Conservation (phyloP, 2,797 vertebrate species). For the Choloepus didactylus region DNA sequence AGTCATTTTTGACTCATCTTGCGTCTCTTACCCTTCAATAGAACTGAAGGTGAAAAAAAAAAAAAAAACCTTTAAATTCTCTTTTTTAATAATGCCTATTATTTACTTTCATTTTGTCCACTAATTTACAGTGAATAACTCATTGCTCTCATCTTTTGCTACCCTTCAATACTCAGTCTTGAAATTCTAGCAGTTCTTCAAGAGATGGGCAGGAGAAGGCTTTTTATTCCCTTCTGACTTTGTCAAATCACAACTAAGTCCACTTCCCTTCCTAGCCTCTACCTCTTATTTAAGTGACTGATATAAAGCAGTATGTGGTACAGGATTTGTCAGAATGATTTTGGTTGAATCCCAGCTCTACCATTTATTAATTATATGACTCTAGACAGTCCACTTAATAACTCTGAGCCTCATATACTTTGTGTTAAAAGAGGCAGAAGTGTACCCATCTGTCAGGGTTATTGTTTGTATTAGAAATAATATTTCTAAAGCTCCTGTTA, state of each 20-base stretch:
- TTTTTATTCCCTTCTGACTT: not conserved
- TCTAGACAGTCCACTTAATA: slow-evolving; percentile 25
- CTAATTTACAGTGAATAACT: not conserved
- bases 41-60: not conserved
- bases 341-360: not conserved
- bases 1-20: not conserved
- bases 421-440: not conserved
- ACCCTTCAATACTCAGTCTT: not conserved
- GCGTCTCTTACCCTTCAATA: not conserved
- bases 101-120: slow-evolving; percentile 6
- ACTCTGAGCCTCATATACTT: slow-evolving; percentile 29
- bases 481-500: not conserved
- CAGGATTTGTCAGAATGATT: not conserved
- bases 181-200: not conserved
- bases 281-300: not conserved
- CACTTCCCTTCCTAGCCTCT: not conserved
- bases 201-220: not conserved
- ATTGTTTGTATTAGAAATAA: slow-evolving; percentile 1
- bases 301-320: not conserved
- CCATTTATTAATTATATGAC: not conserved
- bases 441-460: not conserved
- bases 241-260: not conserved
- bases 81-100: not conserved
- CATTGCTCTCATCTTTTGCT: not conserved
- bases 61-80: not conserved